Conservation (phyloP, 2,888 invertebrate species). For the Drosophila paramelanica region DNA sequence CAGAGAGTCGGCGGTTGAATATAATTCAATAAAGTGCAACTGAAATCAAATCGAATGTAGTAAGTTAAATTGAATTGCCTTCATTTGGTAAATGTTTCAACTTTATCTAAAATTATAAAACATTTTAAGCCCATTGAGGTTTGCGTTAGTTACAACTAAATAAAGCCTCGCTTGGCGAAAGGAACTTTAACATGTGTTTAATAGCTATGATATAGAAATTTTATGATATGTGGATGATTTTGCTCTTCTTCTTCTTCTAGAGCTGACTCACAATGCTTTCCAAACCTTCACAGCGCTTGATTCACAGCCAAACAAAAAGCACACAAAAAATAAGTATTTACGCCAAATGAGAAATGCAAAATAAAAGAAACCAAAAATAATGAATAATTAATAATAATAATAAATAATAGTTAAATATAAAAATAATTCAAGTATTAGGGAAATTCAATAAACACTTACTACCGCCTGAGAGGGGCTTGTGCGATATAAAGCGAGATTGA, state of each 20-base stretch:
- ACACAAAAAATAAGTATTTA: background rate
- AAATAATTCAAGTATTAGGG: background rate
- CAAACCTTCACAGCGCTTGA: conserved; percentile 3
- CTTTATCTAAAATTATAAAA: background rate
- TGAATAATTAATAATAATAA: background rate
- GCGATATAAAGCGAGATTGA: background rate
- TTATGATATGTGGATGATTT: background rate
- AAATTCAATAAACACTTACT: background rate
- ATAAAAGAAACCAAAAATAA: background rate
- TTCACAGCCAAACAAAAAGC: background rate
- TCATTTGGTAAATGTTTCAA: background rate
- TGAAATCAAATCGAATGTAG: background rate
- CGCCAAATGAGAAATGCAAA: background rate
- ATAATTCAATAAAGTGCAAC: conserved; percentile 24
- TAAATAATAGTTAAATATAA: background rate
- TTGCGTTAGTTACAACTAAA: background rate
- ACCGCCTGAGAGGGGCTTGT: background rate
- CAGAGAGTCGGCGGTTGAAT: conserved; percentile 4
- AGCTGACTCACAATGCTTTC: background rate
- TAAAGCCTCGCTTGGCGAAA: background rate
- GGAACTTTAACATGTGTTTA: background rate
- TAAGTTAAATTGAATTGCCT: background rate
- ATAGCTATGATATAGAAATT: too few relatives aligned
- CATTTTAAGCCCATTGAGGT: background rate
- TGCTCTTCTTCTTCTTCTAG: background rate